Evolutionary conservation across 2,888 invertebrate genomes (phyloP), one percentile per base, ranked within the genome.

Genomic region (Acleris holmiana): DNA sequence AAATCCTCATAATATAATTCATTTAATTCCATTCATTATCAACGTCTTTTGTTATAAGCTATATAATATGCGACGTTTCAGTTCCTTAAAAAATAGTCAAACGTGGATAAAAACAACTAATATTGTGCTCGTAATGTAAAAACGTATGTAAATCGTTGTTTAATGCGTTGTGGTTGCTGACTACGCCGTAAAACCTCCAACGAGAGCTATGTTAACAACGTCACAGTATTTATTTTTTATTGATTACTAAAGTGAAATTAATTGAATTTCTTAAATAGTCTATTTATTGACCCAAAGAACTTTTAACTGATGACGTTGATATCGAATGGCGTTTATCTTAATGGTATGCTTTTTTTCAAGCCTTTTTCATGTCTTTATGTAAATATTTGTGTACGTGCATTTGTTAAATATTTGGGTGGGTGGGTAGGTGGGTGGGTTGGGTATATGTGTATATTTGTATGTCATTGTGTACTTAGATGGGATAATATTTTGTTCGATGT

Each of bases 21-120:
- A 64, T 54, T 25, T 54, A 54, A 64, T 48, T 64, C 58, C 64
- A 59, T 64, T 53, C 58, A 59, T 54, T 47, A 59, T 64, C 53
- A 64, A 64, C 47, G 19, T 44, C 44, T 40, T n/a, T 40, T 15
- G 21, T 40, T 48, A 4, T 41, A 23, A 54, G 1, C 6, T 35
- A 53, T 19, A 40, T 18, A 2, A 1, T 17, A 35, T 5, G 51
- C 19, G 13, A 35, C 15, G 29, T 6, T 6, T 19, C 7, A 7
- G 25, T 1, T 8, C 25, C 2, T 23, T 25, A 7, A 25, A 25
- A 25, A n/a, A 25, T 7, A 7, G 7, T 1, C 7, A 25, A 8
- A 1, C 6, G 8, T 7, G 29, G 29, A 8, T 29, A 29, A 29
- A 29, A 29, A 29, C 29, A 29, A 29, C 29, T 29, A 29, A 29